These are phyloP conservation scores for Sphinx pinastri DNA, from an alignment of 2,888 invertebrate species.

Conservation along the genomic window DNA sequence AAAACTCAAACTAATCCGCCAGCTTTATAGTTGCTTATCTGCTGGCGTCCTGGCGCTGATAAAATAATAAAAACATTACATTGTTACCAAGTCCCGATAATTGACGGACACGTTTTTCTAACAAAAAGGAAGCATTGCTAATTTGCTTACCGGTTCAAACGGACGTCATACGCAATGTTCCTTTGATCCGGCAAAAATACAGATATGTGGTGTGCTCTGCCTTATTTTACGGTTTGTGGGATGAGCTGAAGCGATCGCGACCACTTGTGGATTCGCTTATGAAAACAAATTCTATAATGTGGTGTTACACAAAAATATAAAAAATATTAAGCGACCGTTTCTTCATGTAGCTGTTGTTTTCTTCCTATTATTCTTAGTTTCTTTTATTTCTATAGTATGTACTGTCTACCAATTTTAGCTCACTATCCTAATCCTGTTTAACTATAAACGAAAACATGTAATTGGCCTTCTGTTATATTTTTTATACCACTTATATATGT, in stretches of 20 bases:
- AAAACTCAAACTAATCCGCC: too few relatives aligned
- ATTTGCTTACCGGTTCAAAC: constrained; percentile 84
- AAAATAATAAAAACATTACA: neutral
- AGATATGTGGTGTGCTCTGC: constrained; percentile 74
- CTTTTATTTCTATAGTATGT: too few relatives aligned
- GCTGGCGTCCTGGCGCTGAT: neutral
- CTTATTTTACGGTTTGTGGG: constrained; percentile 45
- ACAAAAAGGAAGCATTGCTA: constrained; percentile 82
- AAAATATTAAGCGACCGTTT: too few relatives aligned
- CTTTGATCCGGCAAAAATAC: constrained; percentile 83
- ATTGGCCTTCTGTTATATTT: too few relatives aligned
- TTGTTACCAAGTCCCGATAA: neutral
- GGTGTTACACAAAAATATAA: too few relatives aligned
- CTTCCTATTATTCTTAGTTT: too few relatives aligned
- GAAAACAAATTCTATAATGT: neutral
- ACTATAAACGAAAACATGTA: too few relatives aligned
- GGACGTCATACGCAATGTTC: constrained; percentile 76
- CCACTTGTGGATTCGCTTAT: neutral
- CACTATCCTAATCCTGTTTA: too few relatives aligned
- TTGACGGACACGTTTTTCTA: constrained; percentile 84
- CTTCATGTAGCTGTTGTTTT: too few relatives aligned
- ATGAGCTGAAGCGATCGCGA: constrained; percentile 35
- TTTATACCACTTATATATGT: too few relatives aligned
- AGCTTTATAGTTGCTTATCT: neutral
- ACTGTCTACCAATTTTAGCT: too few relatives aligned